Conservation (phyloP, 2,113 vertebrate species). For the Lontra canadensis region DNA sequence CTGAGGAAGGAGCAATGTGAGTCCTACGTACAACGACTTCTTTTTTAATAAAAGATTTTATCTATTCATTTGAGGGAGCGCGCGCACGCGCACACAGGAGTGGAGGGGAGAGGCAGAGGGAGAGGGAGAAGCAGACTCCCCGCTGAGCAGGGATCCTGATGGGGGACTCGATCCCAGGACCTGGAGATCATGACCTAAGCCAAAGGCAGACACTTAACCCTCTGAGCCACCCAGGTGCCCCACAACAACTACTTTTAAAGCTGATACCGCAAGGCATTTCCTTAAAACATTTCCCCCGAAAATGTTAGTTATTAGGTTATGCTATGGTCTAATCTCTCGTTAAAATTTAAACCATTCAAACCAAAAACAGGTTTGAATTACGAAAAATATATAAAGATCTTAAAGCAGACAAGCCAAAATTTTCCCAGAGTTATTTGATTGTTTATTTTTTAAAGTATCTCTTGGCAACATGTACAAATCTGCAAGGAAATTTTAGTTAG, state of each 20-base stretch:
- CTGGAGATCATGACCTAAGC: no score
- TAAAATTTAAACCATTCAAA: slow-evolving; percentile 76
- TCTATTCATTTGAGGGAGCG: not conserved
- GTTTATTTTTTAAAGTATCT: slow-evolving; percentile 52
- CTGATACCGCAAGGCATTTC: slow-evolving; percentile 51
- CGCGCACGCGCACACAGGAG: rapidly evolving
- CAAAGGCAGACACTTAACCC: not conserved
- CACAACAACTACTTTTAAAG: slow-evolving; percentile 65
- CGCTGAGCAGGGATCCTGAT: not conserved
- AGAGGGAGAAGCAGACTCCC: not conserved
- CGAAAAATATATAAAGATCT: slow-evolving; percentile 70
- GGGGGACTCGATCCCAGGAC: not conserved
- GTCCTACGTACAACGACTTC: not conserved
- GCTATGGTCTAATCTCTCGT: slow-evolving; percentile 18
- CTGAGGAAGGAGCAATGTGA: not conserved
- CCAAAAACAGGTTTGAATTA: slow-evolving; percentile 62
- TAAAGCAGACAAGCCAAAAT: slow-evolving; percentile 63
- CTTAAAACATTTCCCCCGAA: slow-evolving; percentile 55
- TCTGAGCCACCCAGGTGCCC: not conserved
- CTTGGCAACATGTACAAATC: slow-evolving; percentile 44
- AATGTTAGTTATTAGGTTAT: slow-evolving; percentile 59
- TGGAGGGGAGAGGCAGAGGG: not conserved
- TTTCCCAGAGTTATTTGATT: slow-evolving; percentile 73
- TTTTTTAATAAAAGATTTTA: not conserved
- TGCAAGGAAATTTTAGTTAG: slow-evolving; percentile 69